Evolutionary conservation across 2,888 invertebrate genomes (phyloP), one percentile per base, ranked within the genome.

Genomic region (Coelopa pilipes): DNA sequence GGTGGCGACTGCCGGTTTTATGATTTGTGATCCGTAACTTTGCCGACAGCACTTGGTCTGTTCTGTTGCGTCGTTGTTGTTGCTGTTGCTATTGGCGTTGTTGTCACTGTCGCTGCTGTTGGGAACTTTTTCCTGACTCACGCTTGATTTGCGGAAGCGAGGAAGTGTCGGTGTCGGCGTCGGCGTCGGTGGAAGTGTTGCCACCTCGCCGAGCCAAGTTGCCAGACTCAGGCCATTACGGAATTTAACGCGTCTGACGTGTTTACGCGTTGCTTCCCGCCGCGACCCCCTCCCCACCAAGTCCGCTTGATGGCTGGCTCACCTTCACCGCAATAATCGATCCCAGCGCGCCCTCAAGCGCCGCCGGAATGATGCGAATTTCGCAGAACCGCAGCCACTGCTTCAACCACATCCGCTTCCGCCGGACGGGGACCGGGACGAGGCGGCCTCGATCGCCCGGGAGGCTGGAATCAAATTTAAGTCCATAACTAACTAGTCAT

Each of bases 401-500:
- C 55, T 24, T 50, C 53, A 15, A 49, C 62, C 66, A 70, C 72
- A 50, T 60, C 69, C 65, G 62, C 68, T 34, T 34, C 59, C 59
- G 46, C 15, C 24, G 13, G 46, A 24, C 66, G 47, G 17, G 10
- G 24, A 53, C 57, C 49, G 7, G 34, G 34, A 34, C 34, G 34
- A 34, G 7, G 34, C 34, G 34, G 2, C 7, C 34, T 34, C 34
- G 34, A 34, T 24, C 55, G 50, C 24, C 21, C 49, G 63, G 75
- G 73, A 74, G 70, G 73, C 74, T 78, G 79, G 81, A 82, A 84
- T 83, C 82, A 80, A 81, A 83, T 83, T 84, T 81, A 81, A 84
- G 81, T 81, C 81, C 82, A 82, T 83, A 86, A 85, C 84, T 82
- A 82, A 66, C 82, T 82, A 81, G 82, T 85, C 84, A 85, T 85